Conservation (phyloP, 2,888 invertebrate genomes). For the Plagodis dolabraria region DNA sequence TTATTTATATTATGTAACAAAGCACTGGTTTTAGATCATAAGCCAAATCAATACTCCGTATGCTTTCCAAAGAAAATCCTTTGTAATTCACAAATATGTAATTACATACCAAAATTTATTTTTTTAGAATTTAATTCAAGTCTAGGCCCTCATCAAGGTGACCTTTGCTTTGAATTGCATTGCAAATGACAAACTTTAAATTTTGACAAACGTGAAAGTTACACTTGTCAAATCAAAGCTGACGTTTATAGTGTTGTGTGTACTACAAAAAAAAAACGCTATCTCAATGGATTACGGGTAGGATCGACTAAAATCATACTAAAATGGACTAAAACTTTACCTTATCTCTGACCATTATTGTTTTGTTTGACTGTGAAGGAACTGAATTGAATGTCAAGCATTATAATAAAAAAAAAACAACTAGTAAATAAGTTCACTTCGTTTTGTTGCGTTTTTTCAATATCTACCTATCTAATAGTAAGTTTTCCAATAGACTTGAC, state of each 20-base stretch:
- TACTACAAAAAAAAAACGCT: no score
- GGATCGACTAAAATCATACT: not conserved
- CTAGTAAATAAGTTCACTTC: constrained; percentile 18
- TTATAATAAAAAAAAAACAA: constrained; percentile 14
- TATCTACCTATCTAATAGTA: constrained; percentile 5
- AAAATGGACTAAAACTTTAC: no score
- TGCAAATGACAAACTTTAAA: constrained; percentile 35
- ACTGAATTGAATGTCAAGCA: constrained; percentile 6
- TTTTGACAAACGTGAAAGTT: constrained; percentile 13
- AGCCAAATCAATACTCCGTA: not conserved
- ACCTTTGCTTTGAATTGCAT: constrained; percentile 59
- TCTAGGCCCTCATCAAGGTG: constrained; percentile 78
- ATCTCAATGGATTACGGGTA: not conserved
- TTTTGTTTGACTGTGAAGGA: not conserved
- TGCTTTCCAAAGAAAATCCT: constrained; percentile 1
- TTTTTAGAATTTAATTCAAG: constrained; percentile 57
- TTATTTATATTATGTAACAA: constrained; percentile 46
- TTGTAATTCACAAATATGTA: constrained; percentile 8
- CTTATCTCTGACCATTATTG: not conserved
- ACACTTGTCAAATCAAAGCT: constrained; percentile 5
- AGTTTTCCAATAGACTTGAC: not conserved
- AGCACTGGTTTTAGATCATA: constrained; percentile 16
- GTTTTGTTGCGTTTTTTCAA: constrained; percentile 12
- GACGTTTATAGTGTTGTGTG: constrained; percentile 1
- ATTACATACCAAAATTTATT: constrained; percentile 57